Base-by-base conservation (phyloP, 2,113 vertebrate genomes). In the Hirundichthys speculiger region DNA sequence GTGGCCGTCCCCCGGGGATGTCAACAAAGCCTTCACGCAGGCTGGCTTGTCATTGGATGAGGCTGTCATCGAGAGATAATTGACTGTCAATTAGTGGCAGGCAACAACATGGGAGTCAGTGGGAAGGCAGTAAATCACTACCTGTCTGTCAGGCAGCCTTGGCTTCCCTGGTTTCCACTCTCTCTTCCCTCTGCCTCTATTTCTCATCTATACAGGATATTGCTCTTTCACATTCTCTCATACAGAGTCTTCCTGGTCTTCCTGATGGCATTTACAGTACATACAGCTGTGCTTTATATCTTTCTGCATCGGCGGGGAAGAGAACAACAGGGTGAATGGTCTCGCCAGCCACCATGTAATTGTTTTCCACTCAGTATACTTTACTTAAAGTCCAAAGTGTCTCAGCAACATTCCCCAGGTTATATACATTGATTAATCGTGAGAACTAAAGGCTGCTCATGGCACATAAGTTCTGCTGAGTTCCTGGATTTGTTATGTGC, bases 81-180 rank as follows among this genome's bases (percentile, higher is more conserved):
- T 86, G 85, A 90, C 77, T 85, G 82, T 88, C 84, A 88, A 77
- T 87, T 84, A 83, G 67, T 57, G 71, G 84, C 66, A 51, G 79
- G 83, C 77, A 75, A 85, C 77, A 69, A 73, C 24, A 47, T 42
- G 75, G 60, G 76, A 79, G 71, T 88, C 80, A 19, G 64, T 66
- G 24, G 77, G 73, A 70, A 67, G 65, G 77, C 77, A 78, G 81
- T 73, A 79, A 91, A 90, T 88, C 85, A 82, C 78, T 62, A 64
- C 71, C 65, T 77, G 81, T 76, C 78, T 75, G 74, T 85, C 82
- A 80, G 73, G 22, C 21, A 16, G 64, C 73, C 64, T 73, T 39
- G 61, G 56, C 63, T 64, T 51, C 60, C 51, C 38, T 24, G 12
- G 55, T 67, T 72, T 73, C 69, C 51, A 59, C 66, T 65, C 38